Percentiles rank a stretch among this genome's conserved stretches.
Evolutionary conservation across 2,888 invertebrate species (phyloP).

Genomic region (Bimastos eiseni): DNA sequence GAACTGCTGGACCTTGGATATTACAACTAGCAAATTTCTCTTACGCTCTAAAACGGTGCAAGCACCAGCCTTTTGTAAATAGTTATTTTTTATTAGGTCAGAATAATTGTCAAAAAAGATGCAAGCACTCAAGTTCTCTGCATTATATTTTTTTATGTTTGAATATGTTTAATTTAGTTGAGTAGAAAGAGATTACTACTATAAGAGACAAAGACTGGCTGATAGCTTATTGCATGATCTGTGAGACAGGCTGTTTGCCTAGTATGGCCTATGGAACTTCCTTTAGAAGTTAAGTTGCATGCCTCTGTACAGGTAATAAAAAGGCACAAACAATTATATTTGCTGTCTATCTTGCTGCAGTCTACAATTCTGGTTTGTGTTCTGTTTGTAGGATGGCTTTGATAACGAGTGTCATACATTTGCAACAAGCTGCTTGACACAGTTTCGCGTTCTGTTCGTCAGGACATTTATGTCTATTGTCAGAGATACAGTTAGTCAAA

Average conservation of each 20-base stretch:
- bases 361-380: not conserved
- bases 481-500: slow-evolving; percentile 63
- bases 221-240: not conserved
- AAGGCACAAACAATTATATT: not conserved
- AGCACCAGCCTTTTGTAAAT: not conserved
- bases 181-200: not conserved
- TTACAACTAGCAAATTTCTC: not conserved
- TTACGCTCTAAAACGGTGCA: not conserved
- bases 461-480: slow-evolving; percentile 64
- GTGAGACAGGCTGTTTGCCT: not conserved
- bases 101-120: not conserved
- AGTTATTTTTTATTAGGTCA: not conserved
- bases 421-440: slow-evolving; percentile 62
- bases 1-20: not conserved
- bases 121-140: not conserved
- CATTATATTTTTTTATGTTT: not conserved
- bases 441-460: slow-evolving; percentile 78
- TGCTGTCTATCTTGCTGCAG: not conserved
- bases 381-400: slow-evolving; percentile 32
- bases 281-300: not conserved
- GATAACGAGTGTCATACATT: slow-evolving; percentile 55
- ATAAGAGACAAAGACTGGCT: not conserved
- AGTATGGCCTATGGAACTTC: not conserved
- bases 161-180: not conserved
- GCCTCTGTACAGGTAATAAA: not conserved